These are phyloP conservation scores for Tupaia tana DNA, from an alignment of 2,113 vertebrate species.

Conservation along the genomic window DNA sequence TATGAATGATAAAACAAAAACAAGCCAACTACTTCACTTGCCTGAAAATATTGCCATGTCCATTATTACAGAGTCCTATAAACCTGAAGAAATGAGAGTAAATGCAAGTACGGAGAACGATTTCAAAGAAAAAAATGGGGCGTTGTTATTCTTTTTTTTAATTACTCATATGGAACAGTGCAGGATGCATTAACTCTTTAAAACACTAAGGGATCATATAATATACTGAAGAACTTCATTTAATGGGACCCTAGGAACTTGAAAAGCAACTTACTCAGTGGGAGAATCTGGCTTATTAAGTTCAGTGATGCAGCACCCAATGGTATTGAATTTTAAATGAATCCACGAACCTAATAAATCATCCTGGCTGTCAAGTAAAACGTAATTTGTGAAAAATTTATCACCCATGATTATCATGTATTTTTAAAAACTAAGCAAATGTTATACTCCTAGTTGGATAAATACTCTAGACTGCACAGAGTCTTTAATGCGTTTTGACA, in stretches of 20 bases:
- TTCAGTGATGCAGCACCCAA: conserved; percentile 71
- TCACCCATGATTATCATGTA: conserved; percentile 72
- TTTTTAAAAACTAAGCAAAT: conserved; percentile 72
- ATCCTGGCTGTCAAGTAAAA: conserved; percentile 61
- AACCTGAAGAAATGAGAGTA: neutral
- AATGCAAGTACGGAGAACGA: neutral
- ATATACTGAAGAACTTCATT: conserved; percentile 51
- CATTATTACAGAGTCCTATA: neutral
- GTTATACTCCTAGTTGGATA: conserved; percentile 65
- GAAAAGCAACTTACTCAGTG: conserved; percentile 12
- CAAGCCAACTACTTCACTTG: neutral
- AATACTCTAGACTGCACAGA: conserved; percentile 46
- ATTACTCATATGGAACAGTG: neutral
- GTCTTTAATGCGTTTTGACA: conserved; percentile 38
- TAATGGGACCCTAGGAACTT: conserved; percentile 49
- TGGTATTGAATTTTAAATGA: conserved; percentile 72
- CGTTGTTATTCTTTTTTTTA: neutral
- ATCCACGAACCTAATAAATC: conserved; percentile 70
- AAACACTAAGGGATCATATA: conserved; percentile 32
- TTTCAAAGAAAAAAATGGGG: neutral
- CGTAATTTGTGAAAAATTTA: conserved; percentile 78
- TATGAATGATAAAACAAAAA: neutral
- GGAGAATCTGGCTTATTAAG: conserved; percentile 66
- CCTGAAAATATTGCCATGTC: neutral
- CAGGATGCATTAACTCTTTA: conserved; percentile 49